phyloP scores from a whole-genome alignment of 2,113 vertebrate species.

The Barnardius zonarius region DNA sequence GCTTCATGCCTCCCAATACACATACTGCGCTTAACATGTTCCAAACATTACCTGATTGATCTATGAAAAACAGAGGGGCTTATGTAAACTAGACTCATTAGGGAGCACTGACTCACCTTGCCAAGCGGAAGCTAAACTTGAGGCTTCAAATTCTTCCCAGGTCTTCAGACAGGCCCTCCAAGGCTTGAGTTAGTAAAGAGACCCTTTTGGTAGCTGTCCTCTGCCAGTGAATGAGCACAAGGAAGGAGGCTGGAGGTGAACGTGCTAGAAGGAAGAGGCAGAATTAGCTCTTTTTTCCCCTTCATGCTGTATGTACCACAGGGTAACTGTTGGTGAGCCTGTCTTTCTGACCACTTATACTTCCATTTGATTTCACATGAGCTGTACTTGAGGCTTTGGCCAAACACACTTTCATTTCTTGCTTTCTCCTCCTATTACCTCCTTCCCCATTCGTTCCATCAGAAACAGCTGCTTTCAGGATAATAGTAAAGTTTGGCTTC shows the following conservation, averaged over 20 bases:
- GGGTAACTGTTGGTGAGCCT: not conserved
- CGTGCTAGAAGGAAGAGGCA: not conserved
- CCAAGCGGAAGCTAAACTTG: not conserved
- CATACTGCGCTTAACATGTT: accelerated
- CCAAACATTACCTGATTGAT: not conserved
- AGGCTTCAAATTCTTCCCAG: not conserved
- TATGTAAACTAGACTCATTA: not conserved
- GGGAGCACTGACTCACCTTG: not conserved
- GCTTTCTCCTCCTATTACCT: not conserved
- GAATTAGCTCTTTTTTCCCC: not conserved
- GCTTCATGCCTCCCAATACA: not conserved
- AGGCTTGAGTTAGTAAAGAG: not conserved
- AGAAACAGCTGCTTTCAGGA: not conserved
- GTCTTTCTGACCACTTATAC: not conserved
- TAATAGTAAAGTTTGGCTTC: not conserved
- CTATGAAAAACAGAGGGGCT: not conserved
- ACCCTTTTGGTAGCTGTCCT: not conserved
- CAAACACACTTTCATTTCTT: not conserved
- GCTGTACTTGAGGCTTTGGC: not conserved
- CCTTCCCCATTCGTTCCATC: not conserved
- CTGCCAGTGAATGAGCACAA: accelerated
- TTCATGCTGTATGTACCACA: accelerated
- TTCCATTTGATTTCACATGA: not conserved
- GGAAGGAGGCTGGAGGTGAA: not conserved
- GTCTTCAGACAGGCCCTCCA: not conserved